Conservation (phyloP, 2,888 invertebrate species). For the Aplocera efformata region DNA sequence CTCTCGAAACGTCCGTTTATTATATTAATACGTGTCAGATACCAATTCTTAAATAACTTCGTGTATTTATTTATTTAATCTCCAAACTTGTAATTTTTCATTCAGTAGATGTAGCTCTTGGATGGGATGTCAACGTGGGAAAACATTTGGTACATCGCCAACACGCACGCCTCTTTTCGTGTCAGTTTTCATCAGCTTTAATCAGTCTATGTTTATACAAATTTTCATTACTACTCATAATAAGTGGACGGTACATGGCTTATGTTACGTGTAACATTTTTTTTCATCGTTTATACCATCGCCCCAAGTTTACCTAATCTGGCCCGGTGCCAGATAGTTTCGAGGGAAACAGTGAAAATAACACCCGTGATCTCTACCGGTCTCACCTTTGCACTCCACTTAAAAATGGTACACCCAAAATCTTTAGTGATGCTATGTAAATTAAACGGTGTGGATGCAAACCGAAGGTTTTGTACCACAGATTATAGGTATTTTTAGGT, state of each 20-base stretch:
- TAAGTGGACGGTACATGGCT: slow-evolving; percentile 1
- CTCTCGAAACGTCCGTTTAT: no score
- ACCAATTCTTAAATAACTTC: no score
- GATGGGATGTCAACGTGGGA: no score
- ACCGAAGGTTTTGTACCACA: no score
- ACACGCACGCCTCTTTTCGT: no score
- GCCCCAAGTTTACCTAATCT: slow-evolving; percentile 28
- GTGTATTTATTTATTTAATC: no score
- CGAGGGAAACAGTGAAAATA: slow-evolving; percentile 40
- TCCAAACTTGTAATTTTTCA: no score
- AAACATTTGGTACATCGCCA: no score
- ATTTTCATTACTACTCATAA: background rate
- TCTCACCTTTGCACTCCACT: slow-evolving; percentile 31
- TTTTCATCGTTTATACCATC: slow-evolving; percentile 30
- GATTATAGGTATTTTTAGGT: no score
- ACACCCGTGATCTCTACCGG: slow-evolving; percentile 39
- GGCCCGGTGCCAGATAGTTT: slow-evolving; percentile 39
- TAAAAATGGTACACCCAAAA: slow-evolving; percentile 7
- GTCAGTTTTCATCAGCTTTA: slow-evolving; percentile 1
- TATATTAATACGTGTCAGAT: no score
- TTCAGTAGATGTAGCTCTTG: no score
- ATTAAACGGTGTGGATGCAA: background rate
- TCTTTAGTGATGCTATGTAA: background rate
- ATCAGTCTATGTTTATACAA: background rate
- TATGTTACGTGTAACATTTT: slow-evolving; percentile 8